Base-by-base conservation (phyloP, 2,888 invertebrate species). In the Scaptomyza reducta region DNA sequence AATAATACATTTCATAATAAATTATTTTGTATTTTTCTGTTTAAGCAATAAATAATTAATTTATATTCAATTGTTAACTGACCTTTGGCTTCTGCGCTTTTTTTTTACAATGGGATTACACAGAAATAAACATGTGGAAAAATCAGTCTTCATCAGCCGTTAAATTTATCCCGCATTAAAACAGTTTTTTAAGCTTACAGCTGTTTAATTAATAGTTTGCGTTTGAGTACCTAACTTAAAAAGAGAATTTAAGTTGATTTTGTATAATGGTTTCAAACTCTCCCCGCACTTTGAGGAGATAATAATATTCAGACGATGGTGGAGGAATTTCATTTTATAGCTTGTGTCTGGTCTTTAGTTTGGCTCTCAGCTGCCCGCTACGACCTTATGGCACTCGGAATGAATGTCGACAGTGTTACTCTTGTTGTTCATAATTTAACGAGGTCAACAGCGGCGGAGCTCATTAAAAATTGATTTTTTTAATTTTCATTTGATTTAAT, bases 401-500 rank as follows among this genome's bases (percentile, higher is more conserved):
- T 67, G 33, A 67, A 44, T 49, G 66, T 45, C 40, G 58, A 50
- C 65, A 47, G 51, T 66, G 73, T 50, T 60, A 49, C 49, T 64
- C 45, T 71, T 65, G 59, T 69, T 73, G 63, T 79, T 76, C 51
- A 78, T 80, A 83, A 70, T 72, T 77, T 56, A 65, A 79, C 65
- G 75, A 86, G 87, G 84, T 86, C 79, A 84, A 74, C 75, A 64
- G 62, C 70, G 81, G 60, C 53, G 64, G 65, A 83, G 83, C 86
- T 78, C 80, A 83, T 83, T 86, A 86, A 78, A 80, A 74, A 80
- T 86, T 68, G 68, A 78, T 74, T 80, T 86, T 22, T 83, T 83
- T 73, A 76, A 86, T 86, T 76, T 82, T 78, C 83, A 80, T 86
- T 83, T 84, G 81, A 83, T 86, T 86, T 84, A 85, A 85, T 85